These are phyloP conservation scores for Conchocele bisecta DNA, from an alignment of 2,888 invertebrate species.

Conservation along the genomic window DNA sequence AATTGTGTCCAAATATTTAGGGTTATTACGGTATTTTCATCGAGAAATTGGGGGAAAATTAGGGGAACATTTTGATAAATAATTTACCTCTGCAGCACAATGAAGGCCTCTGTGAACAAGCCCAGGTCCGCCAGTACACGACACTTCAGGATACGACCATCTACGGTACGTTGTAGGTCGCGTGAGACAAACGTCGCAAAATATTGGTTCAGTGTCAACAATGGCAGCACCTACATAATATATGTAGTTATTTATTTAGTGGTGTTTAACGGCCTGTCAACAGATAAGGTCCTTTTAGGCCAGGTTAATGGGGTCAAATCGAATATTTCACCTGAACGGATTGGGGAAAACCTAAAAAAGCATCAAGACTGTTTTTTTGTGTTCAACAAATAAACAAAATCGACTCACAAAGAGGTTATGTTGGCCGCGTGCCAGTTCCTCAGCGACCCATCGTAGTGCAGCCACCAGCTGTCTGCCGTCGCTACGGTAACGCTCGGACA, in stretches of 20 bases:
- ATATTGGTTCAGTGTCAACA: constrained; percentile 80
- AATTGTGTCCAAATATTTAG: too few species aligned
- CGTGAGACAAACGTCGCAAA: constrained; percentile 80
- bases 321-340: not conserved
- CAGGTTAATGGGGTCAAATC: too few species aligned
- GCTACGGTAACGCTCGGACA: constrained; percentile 80
- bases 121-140: constrained; percentile 79
- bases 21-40: too few species aligned
- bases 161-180: constrained; percentile 80
- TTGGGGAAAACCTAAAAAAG: not conserved
- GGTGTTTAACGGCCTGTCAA: too few species aligned
- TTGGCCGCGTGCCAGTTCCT: constrained; percentile 78
- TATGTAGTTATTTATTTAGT: too few species aligned
- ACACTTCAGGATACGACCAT: constrained; percentile 79
- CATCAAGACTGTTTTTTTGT: not conserved
- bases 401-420: constrained; percentile 81
- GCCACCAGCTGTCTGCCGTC: constrained; percentile 79
- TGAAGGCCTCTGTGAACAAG: constrained; percentile 78
- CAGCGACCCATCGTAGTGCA: constrained; percentile 79
- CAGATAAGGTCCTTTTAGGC: too few species aligned
- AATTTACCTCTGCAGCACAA: constrained; percentile 62
- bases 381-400: not conserved
- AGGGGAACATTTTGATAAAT: too few species aligned
- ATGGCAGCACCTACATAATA: constrained; percentile 78
- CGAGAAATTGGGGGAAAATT: too few species aligned